Base-by-base conservation (phyloP, 2,888 invertebrate genomes). In the Ochropleura plecta region DNA sequence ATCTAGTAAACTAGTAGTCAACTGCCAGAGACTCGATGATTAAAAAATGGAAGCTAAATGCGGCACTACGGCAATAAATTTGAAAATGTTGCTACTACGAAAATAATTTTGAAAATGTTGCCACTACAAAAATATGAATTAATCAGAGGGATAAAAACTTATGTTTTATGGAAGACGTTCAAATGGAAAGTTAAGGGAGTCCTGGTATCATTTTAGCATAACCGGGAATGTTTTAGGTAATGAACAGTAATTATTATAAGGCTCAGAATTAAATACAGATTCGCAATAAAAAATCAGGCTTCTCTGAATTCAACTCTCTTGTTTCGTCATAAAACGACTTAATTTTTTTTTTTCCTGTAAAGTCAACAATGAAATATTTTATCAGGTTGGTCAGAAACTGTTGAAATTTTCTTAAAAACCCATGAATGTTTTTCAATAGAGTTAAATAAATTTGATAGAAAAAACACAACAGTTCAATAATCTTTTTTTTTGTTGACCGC, bases 131-230 rank as follows among this genome's bases (percentile, higher is more conserved):
- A 80, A 76, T 73, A 67, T 46, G 48, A 48, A 67, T 69, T 44
- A 44, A 30, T 51, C n/a, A 18, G 46, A 18, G 65, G 55, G 67
- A 46, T 76, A 44, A 66, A 82, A 84, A 78, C 84, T 80, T 86
- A 86, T 80, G 63, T 81, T 59, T 72, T 87, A 87, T 88, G 88
- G 88, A 88, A 88, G 88, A 88, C 88, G 14, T 84, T 78, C 67
- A 83, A 86, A 83, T 74, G 81, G 86, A 83, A 73, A 81, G 57
- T 72, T 44, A 65, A 64, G 70, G 76, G 55, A 84, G 82, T 77
- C 73, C 74, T 79, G 55, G 48, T 49, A 40, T 18, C 66, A 42
- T 18, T 59, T 16, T 62, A 69, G 63, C 57, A 57, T 71, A 49
- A 53, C n/a, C 65, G 46, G 74, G 62, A 67, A 80, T 55, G 20